These are phyloP conservation scores for Dasyurus viverrinus DNA, from an alignment of 2,113 vertebrate genomes.

Conservation along the genomic window DNA sequence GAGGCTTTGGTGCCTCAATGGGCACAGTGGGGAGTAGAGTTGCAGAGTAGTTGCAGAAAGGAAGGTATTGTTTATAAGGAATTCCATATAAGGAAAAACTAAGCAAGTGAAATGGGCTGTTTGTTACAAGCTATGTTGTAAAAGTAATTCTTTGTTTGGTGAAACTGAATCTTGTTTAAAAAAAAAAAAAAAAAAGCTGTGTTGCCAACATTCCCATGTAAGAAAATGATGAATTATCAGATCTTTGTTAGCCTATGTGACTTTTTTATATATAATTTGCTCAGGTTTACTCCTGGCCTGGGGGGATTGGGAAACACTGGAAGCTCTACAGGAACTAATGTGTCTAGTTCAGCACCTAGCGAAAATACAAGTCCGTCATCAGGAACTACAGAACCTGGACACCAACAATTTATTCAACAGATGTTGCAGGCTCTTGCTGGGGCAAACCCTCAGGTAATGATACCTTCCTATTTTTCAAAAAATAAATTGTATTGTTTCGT, in stretches of 20 bases:
- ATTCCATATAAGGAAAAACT: background rate
- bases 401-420: constrained; percentile 93
- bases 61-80: background rate
- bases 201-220: background rate
- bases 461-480: constrained; percentile 37
- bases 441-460: constrained; percentile 86
- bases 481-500: constrained; percentile 17
- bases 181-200: too few species aligned
- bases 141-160: background rate
- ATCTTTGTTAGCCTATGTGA: background rate
- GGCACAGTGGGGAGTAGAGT: background rate
- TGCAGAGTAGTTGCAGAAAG: background rate
- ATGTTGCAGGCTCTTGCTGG: constrained; percentile 92
- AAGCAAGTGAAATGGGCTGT: background rate
- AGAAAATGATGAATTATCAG: background rate
- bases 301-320: constrained; percentile 81
- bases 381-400: constrained; percentile 83
- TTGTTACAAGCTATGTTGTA: background rate
- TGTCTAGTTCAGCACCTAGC: constrained; percentile 75
- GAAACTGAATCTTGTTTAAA: background rate
- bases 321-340: constrained; percentile 73
- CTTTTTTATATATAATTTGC: constrained; percentile 7
- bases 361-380: constrained; percentile 82
- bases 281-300: constrained; percentile 81
- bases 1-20: background rate